Conservation (phyloP, 2,797 vertebrate species). For the Manis javanica region DNA sequence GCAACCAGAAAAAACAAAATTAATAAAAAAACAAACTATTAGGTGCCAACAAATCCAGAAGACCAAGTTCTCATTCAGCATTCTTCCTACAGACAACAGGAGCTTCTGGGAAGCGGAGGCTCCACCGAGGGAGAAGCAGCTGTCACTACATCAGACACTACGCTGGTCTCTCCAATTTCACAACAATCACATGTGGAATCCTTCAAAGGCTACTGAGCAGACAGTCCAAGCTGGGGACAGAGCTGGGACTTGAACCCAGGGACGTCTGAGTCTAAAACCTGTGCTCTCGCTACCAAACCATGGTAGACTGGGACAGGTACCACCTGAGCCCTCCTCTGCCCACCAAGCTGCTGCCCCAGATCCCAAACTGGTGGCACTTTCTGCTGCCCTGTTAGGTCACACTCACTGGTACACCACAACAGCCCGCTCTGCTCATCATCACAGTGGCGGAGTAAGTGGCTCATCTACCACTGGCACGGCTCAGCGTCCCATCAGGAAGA, state of each 20-base stretch:
- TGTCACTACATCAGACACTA: background rate
- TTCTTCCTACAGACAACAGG: background rate
- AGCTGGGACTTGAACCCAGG: background rate
- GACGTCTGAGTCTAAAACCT: background rate
- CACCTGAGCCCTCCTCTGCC: background rate
- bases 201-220: background rate
- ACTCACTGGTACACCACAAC: background rate
- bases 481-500: background rate
- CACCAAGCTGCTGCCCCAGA: background rate
- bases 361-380: background rate
- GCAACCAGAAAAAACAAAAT: background rate
- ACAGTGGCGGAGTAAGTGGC: background rate
- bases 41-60: background rate
- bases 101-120: background rate
- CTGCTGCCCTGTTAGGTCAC: background rate
- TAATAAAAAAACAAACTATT: background rate
- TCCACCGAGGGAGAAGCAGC: rapidly evolving
- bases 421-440: background rate
- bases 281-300: background rate
- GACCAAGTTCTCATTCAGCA: background rate
- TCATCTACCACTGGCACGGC: background rate
- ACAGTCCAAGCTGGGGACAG: background rate
- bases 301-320: background rate
- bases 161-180: rapidly evolving
- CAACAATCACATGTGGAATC: rapidly evolving